These are phyloP conservation scores for Siniperca scherzeri DNA, from an alignment of 2,797 vertebrate genomes.

Conservation along the genomic window DNA sequence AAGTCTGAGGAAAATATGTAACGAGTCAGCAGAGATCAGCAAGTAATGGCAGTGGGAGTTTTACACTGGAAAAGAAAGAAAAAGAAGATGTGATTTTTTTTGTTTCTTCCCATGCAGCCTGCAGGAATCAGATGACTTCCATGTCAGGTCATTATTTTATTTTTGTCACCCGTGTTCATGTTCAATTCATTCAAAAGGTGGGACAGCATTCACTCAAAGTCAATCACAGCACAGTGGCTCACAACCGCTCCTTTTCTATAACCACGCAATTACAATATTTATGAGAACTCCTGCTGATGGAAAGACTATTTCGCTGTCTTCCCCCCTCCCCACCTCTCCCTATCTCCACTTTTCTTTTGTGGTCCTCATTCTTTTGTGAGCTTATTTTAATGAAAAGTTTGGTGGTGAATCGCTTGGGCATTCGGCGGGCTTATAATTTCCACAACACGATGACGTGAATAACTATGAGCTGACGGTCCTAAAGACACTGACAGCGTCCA, in stretches of 20 bases:
- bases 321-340: constrained; percentile 3
- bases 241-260: constrained; percentile 76
- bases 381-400: constrained; percentile 83
- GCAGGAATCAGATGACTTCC: constrained; percentile 67
- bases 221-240: constrained; percentile 72
- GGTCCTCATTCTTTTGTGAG: constrained; percentile 67
- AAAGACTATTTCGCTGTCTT: constrained; percentile 69
- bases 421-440: constrained; percentile 76
- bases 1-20: constrained; percentile 49
- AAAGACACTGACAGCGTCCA: constrained; percentile 63
- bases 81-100: constrained; percentile 19
- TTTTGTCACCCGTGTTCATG: constrained; percentile 67
- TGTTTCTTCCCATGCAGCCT: constrained; percentile 39
- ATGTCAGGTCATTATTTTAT: constrained; percentile 57
- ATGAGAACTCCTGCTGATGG: constrained; percentile 82
- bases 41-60: constrained; percentile 27
- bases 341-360: constrained; percentile 68
- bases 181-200: constrained; percentile 78
- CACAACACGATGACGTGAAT: constrained; percentile 77
- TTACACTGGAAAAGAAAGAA: constrained; percentile 23
- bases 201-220: constrained; percentile 80
- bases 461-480: constrained; percentile 70
- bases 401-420: constrained; percentile 74
- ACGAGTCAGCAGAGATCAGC: constrained; percentile 68
- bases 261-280: constrained; percentile 87